phyloP scores from a whole-genome alignment of 2,113 vertebrate genomes.

The Petrocephalus microphthalmus region DNA sequence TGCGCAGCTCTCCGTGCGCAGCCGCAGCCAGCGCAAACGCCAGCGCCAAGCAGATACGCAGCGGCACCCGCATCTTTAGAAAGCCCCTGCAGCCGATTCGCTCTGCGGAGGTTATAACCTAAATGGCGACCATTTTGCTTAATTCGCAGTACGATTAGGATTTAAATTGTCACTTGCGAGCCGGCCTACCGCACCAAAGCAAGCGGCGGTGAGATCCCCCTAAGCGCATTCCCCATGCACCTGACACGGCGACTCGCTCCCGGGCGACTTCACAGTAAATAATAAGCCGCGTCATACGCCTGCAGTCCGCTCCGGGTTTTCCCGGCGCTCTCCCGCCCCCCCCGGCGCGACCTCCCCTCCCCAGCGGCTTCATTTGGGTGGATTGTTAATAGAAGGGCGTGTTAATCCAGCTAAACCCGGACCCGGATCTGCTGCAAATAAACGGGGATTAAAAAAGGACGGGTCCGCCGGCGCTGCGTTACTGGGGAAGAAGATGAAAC shows the following conservation, averaged over 20 bases:
- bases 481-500: neutral
- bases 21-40: neutral
- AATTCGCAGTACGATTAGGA: neutral
- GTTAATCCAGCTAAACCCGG: slow-evolving; percentile 10
- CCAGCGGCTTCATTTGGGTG: slow-evolving; percentile 2
- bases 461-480: neutral
- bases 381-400: neutral
- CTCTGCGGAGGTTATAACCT: neutral
- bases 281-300: neutral
- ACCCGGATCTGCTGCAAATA: neutral
- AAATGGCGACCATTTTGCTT: neutral
- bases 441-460: neutral
- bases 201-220: neutral
- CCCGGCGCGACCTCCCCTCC: neutral
- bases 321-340: neutral
- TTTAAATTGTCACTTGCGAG: neutral
- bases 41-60: neutral
- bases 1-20: neutral
- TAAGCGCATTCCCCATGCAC: neutral
- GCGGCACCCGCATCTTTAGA: neutral
- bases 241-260: neutral
- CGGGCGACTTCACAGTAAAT: neutral
- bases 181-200: neutral
- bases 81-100: neutral
- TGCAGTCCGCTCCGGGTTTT: neutral